phyloP scores from a whole-genome alignment of 2,888 invertebrate genomes.

The Metacarcinus magister region DNA sequence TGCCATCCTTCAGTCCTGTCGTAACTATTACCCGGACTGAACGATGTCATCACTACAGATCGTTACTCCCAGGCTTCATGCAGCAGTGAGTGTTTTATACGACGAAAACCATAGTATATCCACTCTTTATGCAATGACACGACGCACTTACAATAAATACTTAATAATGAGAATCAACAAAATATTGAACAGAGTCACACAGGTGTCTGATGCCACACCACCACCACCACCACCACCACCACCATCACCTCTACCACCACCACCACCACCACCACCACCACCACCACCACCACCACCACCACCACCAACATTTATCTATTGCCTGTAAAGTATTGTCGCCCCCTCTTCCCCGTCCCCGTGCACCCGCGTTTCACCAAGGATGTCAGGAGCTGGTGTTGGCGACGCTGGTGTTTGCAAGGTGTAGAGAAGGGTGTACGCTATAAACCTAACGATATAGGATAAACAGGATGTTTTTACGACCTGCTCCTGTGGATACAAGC shows the following conservation, averaged over 20 bases:
- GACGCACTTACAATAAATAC: no score
- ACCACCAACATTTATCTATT: neutral
- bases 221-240: no score
- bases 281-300: neutral
- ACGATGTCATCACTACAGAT: no score
- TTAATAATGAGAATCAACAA: no score
- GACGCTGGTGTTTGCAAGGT: neutral
- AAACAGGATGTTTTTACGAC: neutral
- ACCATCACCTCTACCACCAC: no score
- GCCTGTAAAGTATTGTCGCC: neutral
- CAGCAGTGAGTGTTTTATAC: no score
- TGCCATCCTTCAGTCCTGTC: neutral
- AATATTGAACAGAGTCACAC: no score
- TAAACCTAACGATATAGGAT: neutral
- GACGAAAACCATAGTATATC: no score
- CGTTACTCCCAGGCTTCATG: no score
- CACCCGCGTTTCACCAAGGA: neutral
- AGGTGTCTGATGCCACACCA: no score
- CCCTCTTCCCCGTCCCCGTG: neutral
- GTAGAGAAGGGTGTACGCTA: neutral
- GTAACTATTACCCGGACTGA: neutral
- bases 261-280: neutral
- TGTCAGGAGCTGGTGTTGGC: neutral
- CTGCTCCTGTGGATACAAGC: neutral
- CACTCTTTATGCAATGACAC: no score